phyloP scores from a whole-genome alignment of 64 coral and sea anemone species.

The Stylophora pistillata region DNA sequence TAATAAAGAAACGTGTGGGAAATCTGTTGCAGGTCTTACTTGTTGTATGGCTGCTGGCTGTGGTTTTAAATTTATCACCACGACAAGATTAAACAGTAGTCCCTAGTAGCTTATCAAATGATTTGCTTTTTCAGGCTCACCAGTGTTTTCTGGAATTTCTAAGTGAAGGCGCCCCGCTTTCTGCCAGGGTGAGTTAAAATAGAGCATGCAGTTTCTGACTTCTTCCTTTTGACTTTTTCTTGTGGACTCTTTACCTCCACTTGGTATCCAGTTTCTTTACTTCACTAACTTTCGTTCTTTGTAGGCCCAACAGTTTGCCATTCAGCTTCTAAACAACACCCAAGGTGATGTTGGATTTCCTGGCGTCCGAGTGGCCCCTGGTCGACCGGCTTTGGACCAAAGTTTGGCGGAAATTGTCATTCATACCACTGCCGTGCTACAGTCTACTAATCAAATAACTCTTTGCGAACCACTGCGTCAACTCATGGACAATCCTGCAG shows the following conservation, averaged over 20 bases:
- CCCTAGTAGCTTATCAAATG: too few relatives aligned
- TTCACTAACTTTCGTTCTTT: not conserved
- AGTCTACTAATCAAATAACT: conserved; percentile 40
- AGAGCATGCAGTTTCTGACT: not conserved
- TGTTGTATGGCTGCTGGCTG: too few relatives aligned
- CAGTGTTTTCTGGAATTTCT: conserved; percentile 6
- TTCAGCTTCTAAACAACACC: conserved; percentile 45
- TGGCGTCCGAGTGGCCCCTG: conserved; percentile 4
- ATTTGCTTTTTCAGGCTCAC: not conserved
- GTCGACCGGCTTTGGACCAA: conserved; percentile 17
- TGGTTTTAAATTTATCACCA: too few relatives aligned
- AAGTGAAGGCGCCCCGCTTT: not conserved
- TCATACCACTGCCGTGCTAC: conserved; percentile 44
- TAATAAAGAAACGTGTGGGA: too few relatives aligned
- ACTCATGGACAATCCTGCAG: conserved; percentile 45
- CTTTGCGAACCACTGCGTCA: conserved; percentile 29
- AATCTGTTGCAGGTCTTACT: too few relatives aligned
- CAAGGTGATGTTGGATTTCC: conserved; percentile 9
- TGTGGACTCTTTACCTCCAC: not conserved
- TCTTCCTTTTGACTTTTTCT: not conserved
- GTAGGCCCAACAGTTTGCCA: conserved; percentile 29
- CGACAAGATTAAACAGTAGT: too few relatives aligned
- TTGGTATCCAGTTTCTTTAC: not conserved
- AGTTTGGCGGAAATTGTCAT: conserved; percentile 48
- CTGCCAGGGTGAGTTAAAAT: conserved; percentile 4